A percentile compares a stretch with the other conserved stretches of the same genome.
Conservation (phyloP, 2,113 vertebrate species). For the Carassius gibelio region DNA sequence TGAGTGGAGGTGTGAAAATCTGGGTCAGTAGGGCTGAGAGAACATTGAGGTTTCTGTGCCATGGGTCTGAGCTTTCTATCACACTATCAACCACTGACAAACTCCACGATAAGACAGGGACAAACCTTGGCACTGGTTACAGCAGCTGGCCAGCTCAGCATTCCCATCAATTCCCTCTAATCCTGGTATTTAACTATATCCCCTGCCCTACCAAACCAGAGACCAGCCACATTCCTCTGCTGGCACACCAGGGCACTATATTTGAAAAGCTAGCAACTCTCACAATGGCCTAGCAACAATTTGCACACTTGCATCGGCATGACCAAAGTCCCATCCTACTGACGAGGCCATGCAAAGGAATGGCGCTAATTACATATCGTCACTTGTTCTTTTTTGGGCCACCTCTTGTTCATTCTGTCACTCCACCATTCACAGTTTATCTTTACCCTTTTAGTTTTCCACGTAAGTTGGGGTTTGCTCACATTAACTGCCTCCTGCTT, state of each 20-base stretch:
- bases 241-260: constrained; percentile 60
- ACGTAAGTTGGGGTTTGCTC: background rate
- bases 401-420: background rate
- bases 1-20: constrained; percentile 75
- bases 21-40: constrained; percentile 65
- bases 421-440: constrained; percentile 16
- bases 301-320: constrained; percentile 50
- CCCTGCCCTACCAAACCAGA: constrained; percentile 65
- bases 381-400: constrained; percentile 11
- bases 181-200: constrained; percentile 72
- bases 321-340: constrained; percentile 39
- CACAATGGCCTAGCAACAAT: constrained; percentile 65
- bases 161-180: constrained; percentile 65
- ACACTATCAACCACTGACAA: constrained; percentile 66
- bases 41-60: background rate
- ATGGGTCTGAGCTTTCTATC: constrained; percentile 60
- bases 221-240: constrained; percentile 69
- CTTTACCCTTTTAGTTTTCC: background rate
- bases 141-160: constrained; percentile 69
- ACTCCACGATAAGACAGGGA: constrained; percentile 56
- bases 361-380: constrained; percentile 64
- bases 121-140: constrained; percentile 57
- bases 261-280: constrained; percentile 71
- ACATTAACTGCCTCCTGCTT: constrained; percentile 8
- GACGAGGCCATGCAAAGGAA: constrained; percentile 61